Evolutionary conservation across 1,140 invertebrate genomes (phyloP).

Genomic region (Zaprionus ornatus): DNA sequence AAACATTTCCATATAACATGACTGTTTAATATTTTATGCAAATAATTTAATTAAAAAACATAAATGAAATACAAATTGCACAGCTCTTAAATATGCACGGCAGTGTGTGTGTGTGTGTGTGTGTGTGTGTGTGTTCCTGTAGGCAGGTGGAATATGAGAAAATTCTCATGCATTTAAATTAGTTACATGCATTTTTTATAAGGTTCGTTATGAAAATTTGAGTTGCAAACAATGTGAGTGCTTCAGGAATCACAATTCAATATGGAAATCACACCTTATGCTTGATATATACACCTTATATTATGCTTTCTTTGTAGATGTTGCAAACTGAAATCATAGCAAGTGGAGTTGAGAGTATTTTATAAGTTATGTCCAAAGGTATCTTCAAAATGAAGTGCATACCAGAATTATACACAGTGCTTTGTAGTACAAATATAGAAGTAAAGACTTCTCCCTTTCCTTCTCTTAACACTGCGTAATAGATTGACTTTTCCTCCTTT

Average conservation of each 20-base stretch:
- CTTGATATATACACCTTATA: no score
- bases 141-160: slow-evolving; percentile 10
- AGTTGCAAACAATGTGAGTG: not conserved
- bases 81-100: slow-evolving; percentile 45
- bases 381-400: not conserved
- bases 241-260: not conserved
- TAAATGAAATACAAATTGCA: slow-evolving; percentile 46
- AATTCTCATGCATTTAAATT: slow-evolving; percentile 73
- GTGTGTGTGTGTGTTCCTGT: not conserved
- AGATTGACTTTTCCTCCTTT: not conserved
- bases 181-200: slow-evolving; percentile 68
- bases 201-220: slow-evolving; percentile 17
- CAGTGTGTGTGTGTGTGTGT: not conserved
- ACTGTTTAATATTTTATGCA: slow-evolving; percentile 64
- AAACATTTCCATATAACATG: slow-evolving; percentile 5
- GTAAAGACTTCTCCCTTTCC: not conserved
- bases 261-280: not conserved
- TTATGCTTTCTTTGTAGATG: no score
- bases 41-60: slow-evolving; percentile 71
- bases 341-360: no score
- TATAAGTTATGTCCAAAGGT: no score
- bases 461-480: not conserved
- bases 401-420: not conserved
- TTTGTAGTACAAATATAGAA: not conserved
- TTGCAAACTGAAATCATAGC: no score